These are phyloP conservation scores for Julus scanicus DNA, from an alignment of 2,888 invertebrate genomes.

Conservation along the genomic window DNA sequence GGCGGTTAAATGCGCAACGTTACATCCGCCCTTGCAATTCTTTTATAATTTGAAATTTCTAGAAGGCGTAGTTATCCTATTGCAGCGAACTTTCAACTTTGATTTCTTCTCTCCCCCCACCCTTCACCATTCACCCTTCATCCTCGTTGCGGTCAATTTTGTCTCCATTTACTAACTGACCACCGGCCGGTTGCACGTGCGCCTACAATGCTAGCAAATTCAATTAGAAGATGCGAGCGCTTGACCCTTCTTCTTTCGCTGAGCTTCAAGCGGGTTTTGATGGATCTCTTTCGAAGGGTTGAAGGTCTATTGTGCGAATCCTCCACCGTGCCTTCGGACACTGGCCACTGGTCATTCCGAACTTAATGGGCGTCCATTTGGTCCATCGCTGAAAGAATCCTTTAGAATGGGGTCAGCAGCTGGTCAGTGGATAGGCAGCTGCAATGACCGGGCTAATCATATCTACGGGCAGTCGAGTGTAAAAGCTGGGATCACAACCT, in stretches of 20 bases:
- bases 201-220: not conserved
- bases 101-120: no score
- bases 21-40: not conserved
- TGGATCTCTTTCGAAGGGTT: not conserved
- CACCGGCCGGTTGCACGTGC: not conserved
- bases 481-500: not conserved
- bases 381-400: not conserved
- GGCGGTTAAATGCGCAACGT: not conserved
- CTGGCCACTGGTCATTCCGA: not conserved
- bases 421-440: not conserved
- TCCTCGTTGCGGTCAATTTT: not conserved
- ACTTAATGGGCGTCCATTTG: not conserved
- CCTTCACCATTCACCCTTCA: not conserved
- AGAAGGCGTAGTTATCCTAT: not conserved
- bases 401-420: not conserved
- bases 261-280: not conserved
- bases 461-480: not conserved
- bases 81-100: not conserved
- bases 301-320: not conserved
- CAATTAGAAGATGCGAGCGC: conserved; percentile 1
- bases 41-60: not conserved
- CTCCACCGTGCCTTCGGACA: not conserved
- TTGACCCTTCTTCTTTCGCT: not conserved
- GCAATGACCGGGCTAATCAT: not conserved
- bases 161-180: not conserved